These are phyloP conservation scores for Monoplex corrugatus DNA, from an alignment of 2,888 invertebrate genomes.

Conservation along the genomic window DNA sequence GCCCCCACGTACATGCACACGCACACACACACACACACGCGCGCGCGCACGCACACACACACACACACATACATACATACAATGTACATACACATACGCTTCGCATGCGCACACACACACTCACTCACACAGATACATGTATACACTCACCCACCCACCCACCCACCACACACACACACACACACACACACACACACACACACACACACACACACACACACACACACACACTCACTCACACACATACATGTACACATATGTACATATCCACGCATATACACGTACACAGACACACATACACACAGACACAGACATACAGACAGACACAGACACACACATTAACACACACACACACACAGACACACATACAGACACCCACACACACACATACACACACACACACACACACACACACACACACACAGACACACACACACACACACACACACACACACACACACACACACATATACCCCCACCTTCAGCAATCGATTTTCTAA, in stretches of 20 bases:
- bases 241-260: not conserved
- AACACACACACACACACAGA: not conserved
- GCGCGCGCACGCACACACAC: not conserved
- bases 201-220: constrained; percentile 36
- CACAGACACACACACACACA: not conserved
- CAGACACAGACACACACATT: constrained; percentile 35
- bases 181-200: not conserved
- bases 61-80: too few relatives aligned
- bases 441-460: not conserved
- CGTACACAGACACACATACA: constrained; percentile 22
- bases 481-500: too few relatives aligned
- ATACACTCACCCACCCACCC: too few relatives aligned
- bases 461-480: not conserved
- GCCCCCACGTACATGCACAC: too few relatives aligned
- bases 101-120: not conserved
- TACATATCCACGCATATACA: not conserved
- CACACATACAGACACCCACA: too few relatives aligned
- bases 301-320: constrained; percentile 13
- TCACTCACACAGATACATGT: not conserved
- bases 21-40: not conserved
- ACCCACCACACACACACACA: not conserved
- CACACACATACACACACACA: not conserved
- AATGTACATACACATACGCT: too few relatives aligned
- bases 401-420: constrained; percentile 5
- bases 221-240: constrained; percentile 6